A percentile compares a stretch with the other conserved stretches of the same genome.
These are phyloP conservation scores for Agapornis canus DNA, from an alignment of 2,797 vertebrate species.

Conservation along the genomic window DNA sequence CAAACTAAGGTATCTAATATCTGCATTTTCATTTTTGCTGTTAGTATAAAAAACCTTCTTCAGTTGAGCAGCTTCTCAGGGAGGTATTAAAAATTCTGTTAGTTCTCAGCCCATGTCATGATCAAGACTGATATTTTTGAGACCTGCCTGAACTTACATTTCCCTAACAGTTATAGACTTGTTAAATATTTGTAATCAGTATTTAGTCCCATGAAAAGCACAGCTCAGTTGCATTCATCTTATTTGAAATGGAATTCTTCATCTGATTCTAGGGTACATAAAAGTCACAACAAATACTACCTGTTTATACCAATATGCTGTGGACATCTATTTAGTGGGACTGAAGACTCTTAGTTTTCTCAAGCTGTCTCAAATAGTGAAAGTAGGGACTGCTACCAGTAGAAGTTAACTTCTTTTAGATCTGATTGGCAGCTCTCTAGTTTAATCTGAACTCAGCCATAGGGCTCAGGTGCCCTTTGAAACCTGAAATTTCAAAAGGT, in stretches of 20 bases:
- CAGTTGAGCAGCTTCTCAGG: background rate
- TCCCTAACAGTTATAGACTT: background rate
- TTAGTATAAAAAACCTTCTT: background rate
- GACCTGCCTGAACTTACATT: background rate
- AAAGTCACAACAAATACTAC: background rate
- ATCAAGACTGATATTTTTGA: background rate
- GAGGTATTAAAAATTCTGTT: background rate
- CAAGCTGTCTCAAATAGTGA: background rate
- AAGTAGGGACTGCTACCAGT: background rate
- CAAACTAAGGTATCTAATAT: background rate
- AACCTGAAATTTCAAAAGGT: background rate
- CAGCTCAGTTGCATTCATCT: background rate
- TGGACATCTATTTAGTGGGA: background rate
- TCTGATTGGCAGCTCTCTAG: background rate
- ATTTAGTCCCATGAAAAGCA: background rate
- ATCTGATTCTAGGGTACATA: background rate
- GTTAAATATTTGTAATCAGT: background rate
- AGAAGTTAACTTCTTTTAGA: background rate
- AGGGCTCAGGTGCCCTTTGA: background rate
- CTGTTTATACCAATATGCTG: background rate
- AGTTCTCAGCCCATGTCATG: rapidly evolving
- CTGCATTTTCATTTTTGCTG: background rate
- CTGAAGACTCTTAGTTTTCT: background rate
- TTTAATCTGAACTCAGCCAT: background rate
- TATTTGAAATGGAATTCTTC: background rate